Percentiles rank a stretch among this genome's conserved stretches.
These are phyloP conservation scores for Cephus rjabovi DNA, from an alignment of 2,888 invertebrate species.

Conservation along the genomic window DNA sequence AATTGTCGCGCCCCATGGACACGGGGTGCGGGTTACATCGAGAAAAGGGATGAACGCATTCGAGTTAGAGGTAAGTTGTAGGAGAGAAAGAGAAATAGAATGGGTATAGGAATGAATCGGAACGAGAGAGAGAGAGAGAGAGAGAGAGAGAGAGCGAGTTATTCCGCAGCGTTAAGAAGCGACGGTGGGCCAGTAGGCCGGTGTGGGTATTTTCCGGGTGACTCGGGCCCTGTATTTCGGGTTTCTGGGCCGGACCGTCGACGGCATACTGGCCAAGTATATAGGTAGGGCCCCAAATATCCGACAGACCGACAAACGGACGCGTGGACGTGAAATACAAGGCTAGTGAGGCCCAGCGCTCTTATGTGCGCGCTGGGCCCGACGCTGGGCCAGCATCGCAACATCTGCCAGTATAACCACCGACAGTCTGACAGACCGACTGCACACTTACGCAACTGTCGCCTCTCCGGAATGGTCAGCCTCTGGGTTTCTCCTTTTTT, in stretches of 20 bases:
- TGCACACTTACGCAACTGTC: slow-evolving; percentile 57
- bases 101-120: no score
- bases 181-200: not conserved
- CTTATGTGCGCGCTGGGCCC: slow-evolving; percentile 22
- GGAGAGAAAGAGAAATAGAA: not conserved
- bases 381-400: slow-evolving; percentile 42
- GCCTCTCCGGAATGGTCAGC: slow-evolving; percentile 24
- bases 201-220: slow-evolving; percentile 3
- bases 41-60: not conserved
- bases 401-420: slow-evolving; percentile 53
- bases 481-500: not conserved
- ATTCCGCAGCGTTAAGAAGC: not conserved
- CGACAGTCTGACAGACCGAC: slow-evolving; percentile 46
- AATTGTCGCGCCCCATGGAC: no score
- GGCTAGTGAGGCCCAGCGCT: not conserved
- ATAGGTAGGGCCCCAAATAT: not conserved
- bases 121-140: not conserved
- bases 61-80: not conserved
- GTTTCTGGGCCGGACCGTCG: slow-evolving; percentile 4
- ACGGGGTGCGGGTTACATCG: not conserved
- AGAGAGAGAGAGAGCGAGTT: not conserved
- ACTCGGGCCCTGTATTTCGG: not conserved
- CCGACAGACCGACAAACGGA: slow-evolving; percentile 26
- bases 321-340: slow-evolving; percentile 40
- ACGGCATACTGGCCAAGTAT: slow-evolving; percentile 6